Conservation (phyloP, 2,888 invertebrate genomes). For the Pyrrhia umbra region DNA sequence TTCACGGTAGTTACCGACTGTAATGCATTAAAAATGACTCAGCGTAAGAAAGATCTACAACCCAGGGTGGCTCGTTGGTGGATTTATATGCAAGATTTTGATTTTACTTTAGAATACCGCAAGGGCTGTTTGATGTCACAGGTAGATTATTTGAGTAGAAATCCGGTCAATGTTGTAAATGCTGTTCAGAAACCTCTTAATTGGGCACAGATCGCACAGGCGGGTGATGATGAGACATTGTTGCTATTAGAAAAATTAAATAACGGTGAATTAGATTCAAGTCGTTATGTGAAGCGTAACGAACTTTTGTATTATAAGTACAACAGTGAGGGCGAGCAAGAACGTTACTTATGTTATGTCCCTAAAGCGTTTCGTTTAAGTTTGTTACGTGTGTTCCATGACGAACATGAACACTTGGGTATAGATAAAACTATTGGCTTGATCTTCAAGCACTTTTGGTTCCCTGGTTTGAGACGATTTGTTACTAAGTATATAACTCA, state of each 20-base stretch:
- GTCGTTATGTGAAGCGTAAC: slow-evolving; percentile 3
- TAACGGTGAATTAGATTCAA: slow-evolving; percentile 1
- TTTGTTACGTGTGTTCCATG: neutral
- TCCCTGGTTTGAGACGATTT: neutral
- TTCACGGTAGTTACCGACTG: slow-evolving; percentile 1
- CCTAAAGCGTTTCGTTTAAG: neutral
- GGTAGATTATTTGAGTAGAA: neutral
- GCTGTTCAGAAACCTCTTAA: neutral
- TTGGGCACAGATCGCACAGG: neutral
- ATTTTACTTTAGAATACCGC: slow-evolving; percentile 55
- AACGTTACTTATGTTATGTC: neutral
- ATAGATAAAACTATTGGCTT: neutral
- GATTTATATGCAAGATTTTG: slow-evolving; percentile 46
- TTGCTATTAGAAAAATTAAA: neutral
- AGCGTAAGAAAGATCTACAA: slow-evolving; percentile 22
- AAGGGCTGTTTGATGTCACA: slow-evolving; percentile 34
- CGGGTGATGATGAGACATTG: no score
- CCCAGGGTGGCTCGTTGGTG: slow-evolving; percentile 54
- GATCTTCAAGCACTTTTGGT: neutral
- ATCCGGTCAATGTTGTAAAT: neutral
- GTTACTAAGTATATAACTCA: neutral
- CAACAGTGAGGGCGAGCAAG: neutral
- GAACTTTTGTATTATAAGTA: slow-evolving; percentile 5
- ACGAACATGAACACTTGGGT: neutral
- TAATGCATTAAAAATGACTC: slow-evolving; percentile 2